Conservation (phyloP, 2,888 invertebrate species). For the Ypsolopha scabrella region DNA sequence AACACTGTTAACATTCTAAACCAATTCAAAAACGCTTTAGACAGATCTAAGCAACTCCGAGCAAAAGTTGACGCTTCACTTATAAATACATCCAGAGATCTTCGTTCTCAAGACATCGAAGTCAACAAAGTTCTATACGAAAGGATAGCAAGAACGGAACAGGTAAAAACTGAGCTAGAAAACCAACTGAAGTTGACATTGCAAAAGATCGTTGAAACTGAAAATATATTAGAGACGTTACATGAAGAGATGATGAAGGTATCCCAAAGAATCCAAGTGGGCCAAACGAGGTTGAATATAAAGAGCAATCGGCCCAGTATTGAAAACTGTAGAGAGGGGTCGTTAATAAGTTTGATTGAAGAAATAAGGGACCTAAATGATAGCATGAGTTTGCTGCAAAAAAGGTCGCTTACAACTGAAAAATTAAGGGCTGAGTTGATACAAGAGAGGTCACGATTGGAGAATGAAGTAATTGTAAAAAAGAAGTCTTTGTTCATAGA, state of each 20-base stretch:
- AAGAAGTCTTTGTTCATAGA: constrained; percentile 52
- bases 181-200: constrained; percentile 72
- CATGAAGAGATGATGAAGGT: constrained; percentile 55
- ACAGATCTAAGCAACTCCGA: constrained; percentile 78
- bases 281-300: constrained; percentile 52
- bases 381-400: constrained; percentile 48
- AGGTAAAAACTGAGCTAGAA: constrained; percentile 77
- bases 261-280: constrained; percentile 52
- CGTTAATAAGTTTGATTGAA: constrained; percentile 46
- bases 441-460: constrained; percentile 45
- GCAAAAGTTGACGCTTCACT: constrained; percentile 79
- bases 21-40: constrained; percentile 79
- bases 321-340: constrained; percentile 59
- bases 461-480: constrained; percentile 58
- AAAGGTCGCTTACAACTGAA: constrained; percentile 46
- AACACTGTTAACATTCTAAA: constrained; percentile 81
- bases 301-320: constrained; percentile 50
- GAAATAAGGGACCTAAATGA: constrained; percentile 55
- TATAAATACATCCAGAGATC: constrained; percentile 81
- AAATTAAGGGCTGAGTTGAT: constrained; percentile 48
- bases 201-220: constrained; percentile 50
- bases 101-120: constrained; percentile 83
- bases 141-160: constrained; percentile 81
- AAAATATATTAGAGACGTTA: constrained; percentile 48
- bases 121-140: constrained; percentile 81